Base-by-base conservation (phyloP, 2,797 vertebrate genomes). In the Orestias chungarensis region DNA sequence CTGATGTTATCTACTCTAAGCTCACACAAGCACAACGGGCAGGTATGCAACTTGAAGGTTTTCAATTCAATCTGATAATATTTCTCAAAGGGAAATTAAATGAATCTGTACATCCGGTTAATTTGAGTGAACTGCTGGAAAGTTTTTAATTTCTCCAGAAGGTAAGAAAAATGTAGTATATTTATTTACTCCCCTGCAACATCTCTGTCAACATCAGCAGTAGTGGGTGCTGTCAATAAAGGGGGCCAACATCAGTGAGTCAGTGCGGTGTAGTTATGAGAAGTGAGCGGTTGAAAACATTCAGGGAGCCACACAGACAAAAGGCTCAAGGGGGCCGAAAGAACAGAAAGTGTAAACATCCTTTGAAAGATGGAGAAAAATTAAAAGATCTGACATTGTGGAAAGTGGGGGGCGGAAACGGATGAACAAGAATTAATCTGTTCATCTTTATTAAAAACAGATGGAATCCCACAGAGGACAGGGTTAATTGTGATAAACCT, bases 1-100 rank as follows among this genome's bases (percentile, higher is more conserved):
- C 96, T 0, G 96, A 97, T 2, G 88, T 83, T 0, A 95, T 97
- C 85, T 94, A 97, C 18, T 88, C 91, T 78, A 97, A 96, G 84
- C 96, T 97, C 72, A 96, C 95, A 55, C 96, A 97, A 92, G 96
- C 95, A 15, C 96, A 97, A 86, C 94, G 95, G 64, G 93, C 96
- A 93, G 96, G 96, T 97, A 91, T 47, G 91, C 1, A 9, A 9
- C 54, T 3, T 44, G 12, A 15, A 6, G 18, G 18, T 23, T 20
- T 59, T 59, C 55, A 59, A 3, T 33, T 33, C 15, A 46, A 54
- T 33, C 20, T 18, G n/a, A 50, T 3, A 27, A 64, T 44, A 15
- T 31, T 18, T 61, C 3, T 14, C 29, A 40, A 38, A 62, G 33
- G 33, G 33, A 40, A 40, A n/a, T 62, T 40, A 14, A 40, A 62